A percentile compares a stretch with the other conserved stretches of the same genome.
These are phyloP conservation scores for Noturus placidus DNA, from an alignment of 2,113 vertebrate species.

Conservation along the genomic window DNA sequence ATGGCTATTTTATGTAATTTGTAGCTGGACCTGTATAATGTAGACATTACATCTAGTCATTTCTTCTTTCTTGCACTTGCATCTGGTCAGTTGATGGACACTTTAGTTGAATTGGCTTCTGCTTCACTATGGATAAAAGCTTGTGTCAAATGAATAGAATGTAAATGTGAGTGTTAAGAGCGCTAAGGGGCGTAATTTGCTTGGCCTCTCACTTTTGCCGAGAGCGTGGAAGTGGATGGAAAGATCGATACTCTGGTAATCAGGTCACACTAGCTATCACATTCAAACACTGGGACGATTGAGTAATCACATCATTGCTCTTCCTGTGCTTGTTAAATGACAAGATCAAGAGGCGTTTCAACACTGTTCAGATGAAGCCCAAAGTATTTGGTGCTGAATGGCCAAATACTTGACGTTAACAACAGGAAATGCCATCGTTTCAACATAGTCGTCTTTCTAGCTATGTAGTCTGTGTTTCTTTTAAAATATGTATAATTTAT, in stretches of 20 bases:
- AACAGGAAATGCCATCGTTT: neutral
- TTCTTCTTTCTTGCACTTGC: neutral
- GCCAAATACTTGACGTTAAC: neutral
- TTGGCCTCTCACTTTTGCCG: neutral
- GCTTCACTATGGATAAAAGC: neutral
- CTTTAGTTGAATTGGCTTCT: neutral
- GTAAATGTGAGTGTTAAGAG: slow-evolving; percentile 52
- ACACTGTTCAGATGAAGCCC: neutral
- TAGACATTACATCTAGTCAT: neutral
- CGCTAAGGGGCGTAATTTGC: slow-evolving; percentile 43
- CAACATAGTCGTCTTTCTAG: slow-evolving; percentile 56
- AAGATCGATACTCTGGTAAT: slow-evolving; percentile 68
- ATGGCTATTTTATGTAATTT: neutral
- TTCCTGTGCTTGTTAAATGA: neutral
- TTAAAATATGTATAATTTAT: slow-evolving; percentile 74
- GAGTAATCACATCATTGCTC: slow-evolving; percentile 65
- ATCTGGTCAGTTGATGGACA: neutral
- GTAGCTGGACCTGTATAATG: neutral
- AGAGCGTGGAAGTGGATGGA: slow-evolving; percentile 28
- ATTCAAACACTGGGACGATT: slow-evolving; percentile 47
- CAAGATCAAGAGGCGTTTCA: neutral
- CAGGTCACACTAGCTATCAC: slow-evolving; percentile 63
- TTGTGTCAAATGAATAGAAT: neutral
- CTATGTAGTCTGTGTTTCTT: slow-evolving; percentile 51
- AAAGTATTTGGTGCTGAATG: neutral